Conservation (phyloP, 2,797 vertebrate species). For the Petrocephalus sullivani region DNA sequence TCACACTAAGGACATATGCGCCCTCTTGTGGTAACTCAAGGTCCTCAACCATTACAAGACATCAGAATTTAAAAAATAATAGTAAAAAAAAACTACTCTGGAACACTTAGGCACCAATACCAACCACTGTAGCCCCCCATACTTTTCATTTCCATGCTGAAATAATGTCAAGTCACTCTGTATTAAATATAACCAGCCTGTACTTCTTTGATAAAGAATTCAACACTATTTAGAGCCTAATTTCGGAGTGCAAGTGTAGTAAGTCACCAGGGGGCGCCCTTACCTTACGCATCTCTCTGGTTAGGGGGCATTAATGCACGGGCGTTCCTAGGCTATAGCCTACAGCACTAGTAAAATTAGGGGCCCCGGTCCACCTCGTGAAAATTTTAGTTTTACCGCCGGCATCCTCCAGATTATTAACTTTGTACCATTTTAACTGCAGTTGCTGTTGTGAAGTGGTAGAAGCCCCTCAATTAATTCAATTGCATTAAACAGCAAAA, state of each 20-base stretch:
- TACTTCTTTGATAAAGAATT: background rate
- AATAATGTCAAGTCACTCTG: background rate
- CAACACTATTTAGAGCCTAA: background rate
- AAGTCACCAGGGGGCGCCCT: slow-evolving; percentile 26
- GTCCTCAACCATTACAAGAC: background rate
- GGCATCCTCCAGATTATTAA: background rate
- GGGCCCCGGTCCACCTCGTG: background rate
- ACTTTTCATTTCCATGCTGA: background rate
- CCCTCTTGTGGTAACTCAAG: background rate
- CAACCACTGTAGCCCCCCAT: background rate
- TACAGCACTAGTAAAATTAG: background rate
- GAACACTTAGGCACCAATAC: background rate
- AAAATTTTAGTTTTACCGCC: background rate
- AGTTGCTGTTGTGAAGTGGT: background rate
- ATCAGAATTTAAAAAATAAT: background rate
- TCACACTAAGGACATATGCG: background rate
- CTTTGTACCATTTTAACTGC: background rate
- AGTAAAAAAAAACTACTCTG: background rate
- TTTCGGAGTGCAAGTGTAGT: background rate
- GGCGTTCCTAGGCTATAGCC: background rate
- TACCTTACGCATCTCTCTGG: background rate
- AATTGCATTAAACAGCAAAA: background rate
- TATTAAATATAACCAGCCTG: background rate
- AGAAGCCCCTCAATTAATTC: background rate
- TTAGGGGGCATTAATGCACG: background rate